Evolutionary conservation across 2,113 vertebrate genomes (phyloP), one percentile per base, ranked within the genome.

Genomic region (Anguilla japonica): DNA sequence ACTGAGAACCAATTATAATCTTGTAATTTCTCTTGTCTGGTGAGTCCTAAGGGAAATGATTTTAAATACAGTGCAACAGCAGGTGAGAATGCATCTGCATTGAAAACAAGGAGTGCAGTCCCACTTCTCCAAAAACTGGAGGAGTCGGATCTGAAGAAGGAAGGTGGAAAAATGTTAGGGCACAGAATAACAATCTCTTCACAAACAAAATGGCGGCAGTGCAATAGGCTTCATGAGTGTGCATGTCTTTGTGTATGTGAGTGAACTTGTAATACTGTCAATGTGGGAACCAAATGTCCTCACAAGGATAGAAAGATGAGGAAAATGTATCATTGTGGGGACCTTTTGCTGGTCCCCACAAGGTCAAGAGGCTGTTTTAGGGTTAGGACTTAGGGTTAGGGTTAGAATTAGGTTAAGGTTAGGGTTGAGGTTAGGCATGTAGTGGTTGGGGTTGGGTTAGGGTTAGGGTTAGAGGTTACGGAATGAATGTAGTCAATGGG

Each of bases 1-100:
- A 89, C 87, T 87, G 82, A 71, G 88, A 89, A 88, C 87, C 89
- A 91, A 91, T 90, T 92, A 91, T 92, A 89, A 89, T 88, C 83
- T 88, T 79, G 86, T 87, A 91, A 88, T 67, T 43, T 84, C 86
- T 89, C 80, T 87, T 85, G 67, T 83, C 50, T 75, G 82, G 87
- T 87, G 84, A 81, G 88, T 87, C 87, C 84, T 89, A 56, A 56
- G 85, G 85, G 85, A 90, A 50, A 88, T 83, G 85, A 60, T 75
- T 75, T 75, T 75, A 75, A 75, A 75, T 75, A 75, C 71, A 75
- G 71, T 75, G 71, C 26, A 34, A 9, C 71, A 75, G 71, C 71
- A 75, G 71, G 71, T n/a, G 71, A 75, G n/a, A 34, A 75, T 13
- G 11, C n/a, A 75, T 75, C 71, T 75, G 71, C 71, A 60, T 60